These are phyloP conservation scores for Salvelinus sp. DNA, from an alignment of 2,113 vertebrate species.

Conservation along the genomic window DNA sequence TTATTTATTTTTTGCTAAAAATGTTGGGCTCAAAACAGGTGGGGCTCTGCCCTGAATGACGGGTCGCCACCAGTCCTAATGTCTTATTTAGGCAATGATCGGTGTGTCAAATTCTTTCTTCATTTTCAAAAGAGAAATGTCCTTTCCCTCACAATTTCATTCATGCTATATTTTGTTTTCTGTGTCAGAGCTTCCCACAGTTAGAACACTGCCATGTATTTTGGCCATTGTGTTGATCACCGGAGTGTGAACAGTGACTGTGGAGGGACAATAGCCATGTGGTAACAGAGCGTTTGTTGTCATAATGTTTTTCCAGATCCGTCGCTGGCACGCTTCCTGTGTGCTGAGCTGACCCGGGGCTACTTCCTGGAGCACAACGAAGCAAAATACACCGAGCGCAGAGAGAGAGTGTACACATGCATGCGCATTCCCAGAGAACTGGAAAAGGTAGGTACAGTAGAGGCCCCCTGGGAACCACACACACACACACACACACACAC, in stretches of 20 bases:
- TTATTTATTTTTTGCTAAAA: no score
- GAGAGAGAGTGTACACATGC: slow-evolving; percentile 95
- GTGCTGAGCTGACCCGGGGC: slow-evolving; percentile 91
- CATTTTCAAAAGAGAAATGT: background rate
- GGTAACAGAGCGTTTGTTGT: slow-evolving; percentile 32
- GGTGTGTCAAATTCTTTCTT: no score
- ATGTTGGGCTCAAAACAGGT: no score
- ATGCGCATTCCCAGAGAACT: slow-evolving; percentile 95
- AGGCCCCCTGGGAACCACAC: background rate
- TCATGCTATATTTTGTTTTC: background rate
- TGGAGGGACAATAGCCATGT: slow-evolving; percentile 36
- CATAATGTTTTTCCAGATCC: slow-evolving; percentile 79
- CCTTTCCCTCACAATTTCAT: background rate
- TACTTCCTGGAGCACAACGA: slow-evolving; percentile 99
- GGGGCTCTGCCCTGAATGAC: no score
- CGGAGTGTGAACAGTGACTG: background rate
- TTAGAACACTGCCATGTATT: background rate
- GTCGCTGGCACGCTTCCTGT: slow-evolving; percentile 89
- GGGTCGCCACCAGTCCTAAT: no score
- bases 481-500: no score
- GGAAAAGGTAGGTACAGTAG: slow-evolving; percentile 83
- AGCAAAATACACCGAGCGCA: slow-evolving; percentile 93
- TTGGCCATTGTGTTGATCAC: background rate
- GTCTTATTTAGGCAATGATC: no score
- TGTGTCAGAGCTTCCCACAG: background rate